Base-by-base conservation (phyloP, 2,888 invertebrate species). In the Omphaloscelis lunosa region DNA sequence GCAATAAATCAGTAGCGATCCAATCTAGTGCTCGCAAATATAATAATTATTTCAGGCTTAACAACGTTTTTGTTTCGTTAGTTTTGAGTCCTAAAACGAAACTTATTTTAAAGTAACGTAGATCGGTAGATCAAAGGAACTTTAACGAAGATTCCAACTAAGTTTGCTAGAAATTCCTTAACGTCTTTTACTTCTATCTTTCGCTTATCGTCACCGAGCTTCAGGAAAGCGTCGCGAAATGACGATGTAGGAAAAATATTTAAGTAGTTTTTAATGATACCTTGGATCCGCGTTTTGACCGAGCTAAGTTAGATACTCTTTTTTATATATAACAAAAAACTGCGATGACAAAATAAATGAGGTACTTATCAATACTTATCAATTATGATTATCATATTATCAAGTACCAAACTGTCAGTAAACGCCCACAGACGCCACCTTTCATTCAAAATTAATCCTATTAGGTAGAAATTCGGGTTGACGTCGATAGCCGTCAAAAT, bases 391-490 rank as follows among this genome's bases (percentile, higher is more conserved):
- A 77, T 69, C 63, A 83, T 67, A 80, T 69, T 67, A 80, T 66
- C 78, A 65, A 84, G 63, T 61, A 68, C 56, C 27, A 29, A 84
- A 17, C 67, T 76, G 76, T 83, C 75, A 72, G 51, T 61, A 20
- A 62, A 71, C 77, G 72, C 71, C 84, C 62, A 84, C 81, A 20
- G 17, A 2, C 59, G 68, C 70, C 34, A 65, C 48, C 62, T 80
- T 80, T 73, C 69, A 58, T 67, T 63, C 77, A 63, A 77, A 87
- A 71, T 78, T 82, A 87, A 87, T 82, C 84, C 80, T 78, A 82
- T 82, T 51, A 20, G 23, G 23, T 51, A 8, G 20, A 51, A 51
- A 51, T 20, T 51, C 62, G 12, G 12, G 63, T 56, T 72, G 72
- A 61, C 71, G 81, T 80, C 80, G 23, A 71, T 23, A 62, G n/a